Conservation (phyloP, 2,113 vertebrate genomes). For the Tragelaphus scriptus region DNA sequence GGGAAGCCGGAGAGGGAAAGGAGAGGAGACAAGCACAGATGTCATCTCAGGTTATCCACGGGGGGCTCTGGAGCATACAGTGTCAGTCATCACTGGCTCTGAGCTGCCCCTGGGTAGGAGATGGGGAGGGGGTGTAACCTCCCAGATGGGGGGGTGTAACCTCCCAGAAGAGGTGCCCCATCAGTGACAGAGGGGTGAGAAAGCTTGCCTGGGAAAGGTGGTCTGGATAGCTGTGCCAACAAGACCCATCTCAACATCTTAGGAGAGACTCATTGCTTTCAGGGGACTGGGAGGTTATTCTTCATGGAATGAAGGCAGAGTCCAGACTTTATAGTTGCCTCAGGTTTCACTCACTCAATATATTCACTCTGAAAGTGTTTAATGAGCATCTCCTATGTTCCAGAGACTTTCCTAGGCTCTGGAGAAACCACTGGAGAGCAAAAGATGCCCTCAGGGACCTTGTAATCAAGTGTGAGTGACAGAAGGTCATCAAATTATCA, state of each 20-base stretch:
- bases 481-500: not conserved
- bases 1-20: not conserved
- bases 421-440: not conserved
- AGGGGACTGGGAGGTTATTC: not conserved
- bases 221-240: too few species aligned
- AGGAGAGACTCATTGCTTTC: not conserved
- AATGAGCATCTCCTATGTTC: not conserved
- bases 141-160: not conserved
- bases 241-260: not conserved
- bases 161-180: not conserved
- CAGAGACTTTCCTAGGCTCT: not conserved
- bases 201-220: not conserved
- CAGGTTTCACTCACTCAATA: not conserved
- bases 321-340: not conserved
- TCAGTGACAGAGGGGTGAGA: not conserved
- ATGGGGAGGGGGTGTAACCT: not conserved
- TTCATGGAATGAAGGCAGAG: not conserved
- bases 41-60: not conserved
- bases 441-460: not conserved
- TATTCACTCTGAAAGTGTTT: not conserved
- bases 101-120: not conserved
- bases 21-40: not conserved
- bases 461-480: not conserved
- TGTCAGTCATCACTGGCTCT: not conserved
- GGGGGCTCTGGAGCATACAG: not conserved